Percentiles rank a stretch among this genome's conserved stretches.
These are phyloP conservation scores for Ectropis grisescens DNA, from an alignment of 1,140 invertebrate genomes.

Conservation along the genomic window DNA sequence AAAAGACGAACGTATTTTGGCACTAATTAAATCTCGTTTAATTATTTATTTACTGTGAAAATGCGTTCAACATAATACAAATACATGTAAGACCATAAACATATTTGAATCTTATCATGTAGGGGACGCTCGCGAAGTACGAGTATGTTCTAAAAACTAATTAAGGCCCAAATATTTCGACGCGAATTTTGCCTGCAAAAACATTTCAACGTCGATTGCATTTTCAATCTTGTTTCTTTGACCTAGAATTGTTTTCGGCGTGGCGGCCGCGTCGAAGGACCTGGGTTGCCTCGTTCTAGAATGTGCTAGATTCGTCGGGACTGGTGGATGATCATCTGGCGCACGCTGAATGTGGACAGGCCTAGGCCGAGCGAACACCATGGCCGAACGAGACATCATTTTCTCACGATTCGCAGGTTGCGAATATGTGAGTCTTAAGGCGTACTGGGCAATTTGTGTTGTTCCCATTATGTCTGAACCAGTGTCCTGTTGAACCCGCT, in stretches of 20 bases:
- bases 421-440: constrained; percentile 62
- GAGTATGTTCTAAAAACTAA: too few species aligned
- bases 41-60: too few species aligned
- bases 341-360: constrained; percentile 73
- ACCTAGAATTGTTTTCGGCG: background rate
- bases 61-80: too few species aligned
- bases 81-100: too few species aligned
- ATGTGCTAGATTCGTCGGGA: constrained; percentile 19
- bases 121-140: too few species aligned
- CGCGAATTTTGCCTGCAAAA: too few species aligned
- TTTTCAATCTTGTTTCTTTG: too few species aligned
- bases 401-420: constrained; percentile 68
- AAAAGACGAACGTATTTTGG: constrained; percentile 1
- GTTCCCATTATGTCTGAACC: constrained; percentile 55
- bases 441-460: constrained; percentile 57
- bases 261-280: background rate
- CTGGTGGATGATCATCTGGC: constrained; percentile 71
- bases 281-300: constrained; percentile 14
- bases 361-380: constrained; percentile 72
- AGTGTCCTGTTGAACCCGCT: too few species aligned
- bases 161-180: too few species aligned
- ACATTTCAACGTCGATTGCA: too few species aligned
- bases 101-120: too few species aligned
- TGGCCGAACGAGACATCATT: constrained; percentile 69
- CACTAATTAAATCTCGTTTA: background rate